phyloP scores from a whole-genome alignment of 1,140 invertebrate species.

The Acyrthosiphon pisum region DNA sequence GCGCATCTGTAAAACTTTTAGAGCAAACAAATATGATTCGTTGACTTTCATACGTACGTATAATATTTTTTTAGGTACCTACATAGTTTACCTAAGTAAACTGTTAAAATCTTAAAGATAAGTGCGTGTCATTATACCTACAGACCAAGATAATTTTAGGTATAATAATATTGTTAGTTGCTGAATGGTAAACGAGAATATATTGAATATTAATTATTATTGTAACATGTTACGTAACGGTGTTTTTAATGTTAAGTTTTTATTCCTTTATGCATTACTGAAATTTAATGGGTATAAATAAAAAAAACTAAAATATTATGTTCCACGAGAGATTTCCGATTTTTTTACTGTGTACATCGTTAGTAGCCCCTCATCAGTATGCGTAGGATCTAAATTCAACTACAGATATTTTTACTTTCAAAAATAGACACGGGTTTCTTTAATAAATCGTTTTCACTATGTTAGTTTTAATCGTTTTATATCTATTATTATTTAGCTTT shows the following conservation, averaged over 20 bases:
- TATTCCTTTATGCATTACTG: neutral
- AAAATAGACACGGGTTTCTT: neutral
- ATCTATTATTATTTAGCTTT: neutral
- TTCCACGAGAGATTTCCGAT: neutral
- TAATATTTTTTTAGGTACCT: too few species aligned
- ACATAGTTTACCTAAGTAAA: too few species aligned
- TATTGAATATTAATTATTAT: too few species aligned
- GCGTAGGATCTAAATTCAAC: neutral
- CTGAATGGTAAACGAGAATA: too few species aligned
- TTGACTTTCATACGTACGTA: too few species aligned
- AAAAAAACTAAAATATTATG: neutral
- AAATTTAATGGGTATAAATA: neutral
- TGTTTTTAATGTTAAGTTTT: neutral
- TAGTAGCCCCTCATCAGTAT: neutral
- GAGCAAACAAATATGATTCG: too few species aligned
- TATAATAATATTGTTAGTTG: too few species aligned
- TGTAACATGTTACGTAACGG: too few species aligned
- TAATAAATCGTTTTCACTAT: neutral
- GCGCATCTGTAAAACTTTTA: too few species aligned
- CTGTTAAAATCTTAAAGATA: too few species aligned
- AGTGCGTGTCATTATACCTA: too few species aligned
- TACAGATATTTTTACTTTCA: neutral
- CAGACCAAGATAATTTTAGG: too few species aligned
- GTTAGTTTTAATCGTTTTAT: neutral
- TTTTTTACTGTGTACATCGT: neutral